Evolutionary conservation across 2,888 invertebrate genomes (phyloP), one percentile per base, ranked within the genome.

Genomic region (Luperina testacea): DNA sequence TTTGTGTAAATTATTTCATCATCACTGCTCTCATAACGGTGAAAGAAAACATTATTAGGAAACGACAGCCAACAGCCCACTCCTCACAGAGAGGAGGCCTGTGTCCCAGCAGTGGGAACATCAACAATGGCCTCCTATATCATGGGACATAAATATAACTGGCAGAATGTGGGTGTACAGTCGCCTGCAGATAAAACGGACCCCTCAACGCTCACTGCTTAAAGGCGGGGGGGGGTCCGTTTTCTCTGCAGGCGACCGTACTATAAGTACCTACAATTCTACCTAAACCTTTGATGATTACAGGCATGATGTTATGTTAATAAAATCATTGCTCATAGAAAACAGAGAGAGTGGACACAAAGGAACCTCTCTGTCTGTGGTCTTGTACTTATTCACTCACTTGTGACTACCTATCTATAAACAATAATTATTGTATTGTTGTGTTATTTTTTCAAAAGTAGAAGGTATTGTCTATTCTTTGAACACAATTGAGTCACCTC

Each of bases 371-470:
- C 2, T n/a, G 59, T 59, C 59, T 42, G 17, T 64, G 32, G 11
- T 27, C 45, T 51, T 15, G n/a, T 65, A 11, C 0, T 11, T 51
- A 68, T 45, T 32, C 57, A 57, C 20, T 63, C 42, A 51, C 27
- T 38, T 48, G 4, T 17, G n/a, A 17, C 48, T 61, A 45, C 32
- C 11, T 64, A 64, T 48, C 0, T 65, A 20, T 20, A 17, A 78
- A 78, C 38, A 59, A 71, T 67, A 65, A 71, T 78, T 51, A 71
- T 78, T 51, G 27, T 77, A 27, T 24, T 78, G 27, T 65, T 17
- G 20, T 53, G 4, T 45, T 72, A n/a, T 71, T 53, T 48, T 64
- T n/a, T 27, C 13, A 27, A 78, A 71, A 20, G 27, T 27, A 59
- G 42, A 11, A 61, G n/a, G 20, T 71, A 79, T 79, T 65, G 59